These are phyloP conservation scores for Drosophila infuscata DNA, from an alignment of 2,888 invertebrate genomes.

Conservation along the genomic window DNA sequence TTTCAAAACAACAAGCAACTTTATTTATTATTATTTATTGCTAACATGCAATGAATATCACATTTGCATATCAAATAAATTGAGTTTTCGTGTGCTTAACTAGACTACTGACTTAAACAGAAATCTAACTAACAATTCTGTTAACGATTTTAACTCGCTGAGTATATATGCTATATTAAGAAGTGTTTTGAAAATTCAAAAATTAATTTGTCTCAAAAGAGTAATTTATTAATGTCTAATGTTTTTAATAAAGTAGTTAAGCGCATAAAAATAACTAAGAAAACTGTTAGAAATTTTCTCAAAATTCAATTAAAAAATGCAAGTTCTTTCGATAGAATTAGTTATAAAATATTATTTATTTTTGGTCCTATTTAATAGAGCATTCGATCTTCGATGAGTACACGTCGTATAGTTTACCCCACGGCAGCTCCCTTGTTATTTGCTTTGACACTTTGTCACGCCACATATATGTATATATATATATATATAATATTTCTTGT, in stretches of 20 bases:
- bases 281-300: background rate
- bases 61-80: background rate
- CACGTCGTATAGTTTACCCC: background rate
- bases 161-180: background rate
- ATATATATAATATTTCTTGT: background rate
- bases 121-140: background rate
- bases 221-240: background rate
- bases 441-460: conserved; percentile 48
- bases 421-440: background rate
- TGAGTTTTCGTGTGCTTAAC: background rate
- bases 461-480: conserved; percentile 9
- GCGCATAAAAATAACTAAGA: background rate
- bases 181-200: background rate
- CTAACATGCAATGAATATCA: background rate
- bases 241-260: background rate
- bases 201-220: background rate
- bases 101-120: background rate
- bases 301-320: background rate
- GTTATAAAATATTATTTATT: background rate
- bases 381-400: conserved; percentile 2
- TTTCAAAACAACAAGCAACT: background rate
- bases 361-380: background rate
- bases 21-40: background rate
- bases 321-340: background rate
- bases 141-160: background rate